phyloP scores from a whole-genome alignment of 2,797 vertebrate genomes.

The Diglossa cyanea region DNA sequence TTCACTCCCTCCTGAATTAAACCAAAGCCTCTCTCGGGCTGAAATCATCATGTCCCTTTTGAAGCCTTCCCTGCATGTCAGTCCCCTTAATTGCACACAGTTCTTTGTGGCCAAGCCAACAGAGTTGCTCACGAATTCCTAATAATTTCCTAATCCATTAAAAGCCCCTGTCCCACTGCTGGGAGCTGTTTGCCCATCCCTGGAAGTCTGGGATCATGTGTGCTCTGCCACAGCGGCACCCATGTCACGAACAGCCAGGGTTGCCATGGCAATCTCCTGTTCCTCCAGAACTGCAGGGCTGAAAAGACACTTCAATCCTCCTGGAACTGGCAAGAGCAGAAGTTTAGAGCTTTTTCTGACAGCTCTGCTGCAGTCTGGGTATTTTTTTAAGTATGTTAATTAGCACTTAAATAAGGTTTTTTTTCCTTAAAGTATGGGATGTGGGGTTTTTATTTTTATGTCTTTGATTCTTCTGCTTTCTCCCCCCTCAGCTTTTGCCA shows the following conservation, averaged over 20 bases:
- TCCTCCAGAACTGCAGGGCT: not conserved
- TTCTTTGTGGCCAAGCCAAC: not conserved
- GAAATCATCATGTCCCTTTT: not conserved
- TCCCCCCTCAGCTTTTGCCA: slow-evolving; percentile 31
- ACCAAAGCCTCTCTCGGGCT: not conserved
- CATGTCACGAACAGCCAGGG: slow-evolving; percentile 40
- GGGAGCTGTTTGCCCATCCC: not conserved
- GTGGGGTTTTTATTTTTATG: slow-evolving; percentile 37
- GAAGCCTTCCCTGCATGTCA: not conserved
- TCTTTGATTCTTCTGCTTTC: slow-evolving; percentile 54
- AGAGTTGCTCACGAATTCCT: not conserved
- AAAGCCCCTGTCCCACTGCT: fast-evolving
- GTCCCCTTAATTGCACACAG: not conserved
- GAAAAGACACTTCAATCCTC: slow-evolving; percentile 58
- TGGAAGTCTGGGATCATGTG: not conserved
- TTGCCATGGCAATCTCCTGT: slow-evolving; percentile 57
- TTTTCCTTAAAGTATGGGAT: slow-evolving; percentile 6
- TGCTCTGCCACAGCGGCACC: slow-evolving; percentile 30
- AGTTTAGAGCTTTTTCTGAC: slow-evolving; percentile 66
- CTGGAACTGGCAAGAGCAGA: slow-evolving; percentile 47
- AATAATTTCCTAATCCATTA: not conserved
- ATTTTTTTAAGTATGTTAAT: slow-evolving; percentile 65
- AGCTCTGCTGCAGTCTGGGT: slow-evolving; percentile 60
- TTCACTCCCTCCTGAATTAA: not conserved
- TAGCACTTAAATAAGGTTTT: slow-evolving; percentile 39